phyloP scores from a whole-genome alignment of 1,140 invertebrate genomes.

The Tetranychus urticae region DNA sequence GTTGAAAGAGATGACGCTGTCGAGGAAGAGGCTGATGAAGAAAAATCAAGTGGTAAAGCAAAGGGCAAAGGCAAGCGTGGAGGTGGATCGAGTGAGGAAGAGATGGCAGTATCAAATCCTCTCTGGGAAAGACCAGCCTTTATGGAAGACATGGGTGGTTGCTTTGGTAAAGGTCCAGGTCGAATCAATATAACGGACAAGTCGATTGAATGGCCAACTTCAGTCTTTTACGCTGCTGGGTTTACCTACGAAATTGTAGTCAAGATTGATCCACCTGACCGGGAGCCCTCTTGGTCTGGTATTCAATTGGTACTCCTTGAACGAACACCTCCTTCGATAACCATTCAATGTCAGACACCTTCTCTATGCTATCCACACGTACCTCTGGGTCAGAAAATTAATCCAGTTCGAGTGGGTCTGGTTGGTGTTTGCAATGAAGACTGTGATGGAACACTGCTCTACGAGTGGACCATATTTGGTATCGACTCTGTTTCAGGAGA shows the following conservation, averaged over 20 bases:
- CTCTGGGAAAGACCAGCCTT: constrained; percentile 10
- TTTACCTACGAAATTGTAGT: constrained; percentile 15
- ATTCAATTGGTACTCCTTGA: constrained; percentile 16
- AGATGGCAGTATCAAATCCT: constrained; percentile 13
- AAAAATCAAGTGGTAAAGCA: too few species aligned
- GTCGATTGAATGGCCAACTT: constrained; percentile 14
- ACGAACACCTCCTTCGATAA: constrained; percentile 13
- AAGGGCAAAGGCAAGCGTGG: not conserved
- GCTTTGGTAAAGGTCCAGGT: constrained; percentile 16
- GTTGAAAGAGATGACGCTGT: too few species aligned
- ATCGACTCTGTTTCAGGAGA: constrained; percentile 12
- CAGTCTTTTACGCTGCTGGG: constrained; percentile 12
- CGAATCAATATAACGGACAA: constrained; percentile 12
- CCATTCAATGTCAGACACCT: constrained; percentile 16
- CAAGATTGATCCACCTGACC: constrained; percentile 14
- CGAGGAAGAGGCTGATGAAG: too few species aligned
- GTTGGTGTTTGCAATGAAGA: constrained; percentile 15
- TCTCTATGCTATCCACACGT: constrained; percentile 15
- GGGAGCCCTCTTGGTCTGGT: constrained; percentile 15
- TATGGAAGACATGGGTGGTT: constrained; percentile 13
- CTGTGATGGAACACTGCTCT: constrained; percentile 16
- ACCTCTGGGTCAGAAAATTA: constrained; percentile 17
- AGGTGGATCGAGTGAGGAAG: constrained; percentile 9
- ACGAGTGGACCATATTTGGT: constrained; percentile 16
- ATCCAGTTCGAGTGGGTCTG: constrained; percentile 17